phyloP scores from a whole-genome alignment of 1,140 invertebrate species.

The Pteromalus puparum region DNA sequence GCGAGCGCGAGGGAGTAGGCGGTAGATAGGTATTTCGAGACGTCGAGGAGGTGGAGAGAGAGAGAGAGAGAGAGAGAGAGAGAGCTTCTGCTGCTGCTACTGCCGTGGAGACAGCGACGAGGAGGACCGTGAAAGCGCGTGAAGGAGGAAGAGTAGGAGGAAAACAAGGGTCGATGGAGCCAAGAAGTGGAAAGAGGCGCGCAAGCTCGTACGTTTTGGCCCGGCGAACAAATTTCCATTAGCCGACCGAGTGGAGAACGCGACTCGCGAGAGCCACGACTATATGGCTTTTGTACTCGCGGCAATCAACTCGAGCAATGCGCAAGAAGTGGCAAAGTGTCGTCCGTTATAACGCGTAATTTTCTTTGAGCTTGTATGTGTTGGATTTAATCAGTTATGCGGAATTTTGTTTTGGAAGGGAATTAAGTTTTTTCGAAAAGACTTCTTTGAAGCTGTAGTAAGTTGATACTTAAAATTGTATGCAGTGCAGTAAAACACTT shows the following conservation, averaged over 20 bases:
- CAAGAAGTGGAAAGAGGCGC: slow-evolving; percentile 10
- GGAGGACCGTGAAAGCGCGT: neutral
- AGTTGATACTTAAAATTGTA: no score
- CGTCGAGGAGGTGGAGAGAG: slow-evolving; percentile 8
- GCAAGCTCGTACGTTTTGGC: slow-evolving; percentile 48
- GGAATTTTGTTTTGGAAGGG: no score
- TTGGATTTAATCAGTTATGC: no score
- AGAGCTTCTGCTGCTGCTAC: neutral
- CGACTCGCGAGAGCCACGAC: neutral
- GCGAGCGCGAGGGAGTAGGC: neutral
- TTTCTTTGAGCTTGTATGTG: no score
- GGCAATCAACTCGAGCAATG: neutral
- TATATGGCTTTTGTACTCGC: neutral
- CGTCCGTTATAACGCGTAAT: no score
- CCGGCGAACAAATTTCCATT: slow-evolving; percentile 56
- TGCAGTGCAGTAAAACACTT: no score
- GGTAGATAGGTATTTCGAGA: slow-evolving; percentile 50
- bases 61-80: slow-evolving; percentile 4
- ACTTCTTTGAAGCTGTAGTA: no score
- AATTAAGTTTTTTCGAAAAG: no score
- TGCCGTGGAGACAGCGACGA: neutral
- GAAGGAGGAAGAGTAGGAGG: neutral
- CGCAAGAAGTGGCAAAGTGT: neutral
- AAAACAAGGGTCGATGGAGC: slow-evolving; percentile 30
- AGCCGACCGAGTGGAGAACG: slow-evolving; percentile 2